Conservation (phyloP, 37 sponge, comb jelly and placozoan species). For the Spongia lamella region DNA sequence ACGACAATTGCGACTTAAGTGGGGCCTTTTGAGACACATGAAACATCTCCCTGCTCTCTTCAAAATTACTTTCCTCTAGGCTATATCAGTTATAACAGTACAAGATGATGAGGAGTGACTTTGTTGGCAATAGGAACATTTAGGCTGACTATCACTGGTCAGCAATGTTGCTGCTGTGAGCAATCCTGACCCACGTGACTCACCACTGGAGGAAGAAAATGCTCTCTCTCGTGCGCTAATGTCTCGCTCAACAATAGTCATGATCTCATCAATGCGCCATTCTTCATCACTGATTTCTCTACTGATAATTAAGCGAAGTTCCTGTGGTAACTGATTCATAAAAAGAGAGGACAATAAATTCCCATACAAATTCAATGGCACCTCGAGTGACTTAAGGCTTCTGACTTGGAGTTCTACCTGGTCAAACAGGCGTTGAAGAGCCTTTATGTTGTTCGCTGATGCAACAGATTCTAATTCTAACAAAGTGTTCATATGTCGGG, state of each 20-base stretch:
- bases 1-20: conserved; percentile 3
- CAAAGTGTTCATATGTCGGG: conserved; percentile 9
- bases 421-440: not conserved
- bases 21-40: conserved; percentile 11
- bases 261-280: not conserved
- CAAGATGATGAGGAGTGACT: conserved; percentile 3
- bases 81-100: conserved; percentile 1
- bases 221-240: not conserved
- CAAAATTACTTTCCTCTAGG: conserved; percentile 14
- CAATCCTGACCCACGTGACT: no score
- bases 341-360: conserved; percentile 3
- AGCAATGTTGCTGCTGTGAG: not conserved
- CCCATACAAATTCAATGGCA: not conserved
- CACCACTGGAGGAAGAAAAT: no score
- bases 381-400: conserved; percentile 4
- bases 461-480: not conserved
- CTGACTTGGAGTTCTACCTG: not conserved
- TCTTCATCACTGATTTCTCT: conserved; percentile 2
- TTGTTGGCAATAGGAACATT: conserved; percentile 16
- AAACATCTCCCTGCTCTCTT: conserved; percentile 9
- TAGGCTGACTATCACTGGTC: not conserved
- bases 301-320: conserved; percentile 23
- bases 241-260: not conserved
- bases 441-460: not conserved
- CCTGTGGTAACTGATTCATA: conserved; percentile 3